Evolutionary conservation across 2,797 vertebrate genomes (phyloP), one percentile per base, ranked within the genome.

Genomic region (Eupleurogrammus muticus): DNA sequence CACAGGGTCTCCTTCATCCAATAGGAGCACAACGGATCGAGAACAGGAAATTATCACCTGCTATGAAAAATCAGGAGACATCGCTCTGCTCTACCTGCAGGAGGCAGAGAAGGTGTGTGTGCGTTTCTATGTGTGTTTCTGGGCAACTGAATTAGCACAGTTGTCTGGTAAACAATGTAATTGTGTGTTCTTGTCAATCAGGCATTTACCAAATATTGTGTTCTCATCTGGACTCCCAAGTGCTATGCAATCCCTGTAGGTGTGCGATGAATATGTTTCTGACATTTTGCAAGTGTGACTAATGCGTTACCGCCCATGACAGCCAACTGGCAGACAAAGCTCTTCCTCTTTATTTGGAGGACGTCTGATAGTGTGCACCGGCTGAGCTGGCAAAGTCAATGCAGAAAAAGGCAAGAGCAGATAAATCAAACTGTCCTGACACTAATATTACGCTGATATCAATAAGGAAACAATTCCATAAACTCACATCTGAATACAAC

Each of bases 11-110:
- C 97, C 97, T 3, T 71, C 73, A 0, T 95, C 94, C 71, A 95
- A 94, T 70, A 94, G 93, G 71, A 93, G 88, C 3, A 64, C 42
- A 36, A 66, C 87, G 40, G 96, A 96, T 50, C 92, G 87, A 16
- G 97, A 99, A 1, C 96, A 97, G 88, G 97, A 99, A 17, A 95
- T 99, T 68, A 95, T 99, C 90, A 97, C 93, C 0, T 99, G 98
- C 87, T 99, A 99, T 0, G 98, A 99, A 90, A 99, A 99, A 76
- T 96, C 98, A 3, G 98, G 98, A 79, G 98, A 99, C 91, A 99
- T 99, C 4, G 97, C 96, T 35, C 95, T 99, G 24, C 91, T 99
- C 2, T 99, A 99, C 87, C 96, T 99, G 76, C 98, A 99, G 88
- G 98, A 99, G 89, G 95, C 97, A 64, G 98, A 99, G 87, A 97